A percentile compares a stretch with the other conserved stretches of the same genome.
Evolutionary conservation across 2,888 invertebrate genomes (phyloP).

Genomic region (Ormia ochracea): DNA sequence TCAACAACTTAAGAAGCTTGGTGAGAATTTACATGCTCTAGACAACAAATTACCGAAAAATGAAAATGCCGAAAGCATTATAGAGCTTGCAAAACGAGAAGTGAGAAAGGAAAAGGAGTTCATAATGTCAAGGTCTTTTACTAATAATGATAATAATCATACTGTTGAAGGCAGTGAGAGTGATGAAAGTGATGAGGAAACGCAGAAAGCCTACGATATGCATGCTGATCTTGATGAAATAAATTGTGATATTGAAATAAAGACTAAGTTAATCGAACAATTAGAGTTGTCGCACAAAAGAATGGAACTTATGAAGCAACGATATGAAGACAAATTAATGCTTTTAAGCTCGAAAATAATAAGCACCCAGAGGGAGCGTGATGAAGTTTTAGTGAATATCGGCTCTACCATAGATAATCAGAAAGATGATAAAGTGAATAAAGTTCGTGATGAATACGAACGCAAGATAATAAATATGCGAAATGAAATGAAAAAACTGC

Average conservation of each 20-base stretch:
- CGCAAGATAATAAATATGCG: constrained; percentile 89
- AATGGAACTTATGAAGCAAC: constrained; percentile 88
- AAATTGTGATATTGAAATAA: constrained; percentile 95
- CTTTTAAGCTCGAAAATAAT: constrained; percentile 90
- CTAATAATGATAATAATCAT: constrained; percentile 79
- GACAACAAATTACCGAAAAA: constrained; percentile 3
- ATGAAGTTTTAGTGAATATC: constrained; percentile 85
- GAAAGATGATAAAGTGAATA: constrained; percentile 82
- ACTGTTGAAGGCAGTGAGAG: constrained; percentile 80
- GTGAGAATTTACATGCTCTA: not conserved
- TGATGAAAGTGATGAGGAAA: constrained; percentile 78
- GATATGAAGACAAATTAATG: constrained; percentile 94
- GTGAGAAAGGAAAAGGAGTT: constrained; percentile 82
- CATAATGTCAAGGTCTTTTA: constrained; percentile 75
- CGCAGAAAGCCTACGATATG: constrained; percentile 78
- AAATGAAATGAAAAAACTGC: constrained; percentile 88
- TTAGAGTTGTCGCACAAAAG: constrained; percentile 92
- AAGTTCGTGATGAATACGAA: constrained; percentile 93
- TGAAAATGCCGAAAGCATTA: constrained; percentile 76
- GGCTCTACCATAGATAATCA: constrained; percentile 67
- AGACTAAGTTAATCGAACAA: constrained; percentile 95
- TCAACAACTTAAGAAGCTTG: constrained; percentile 82
- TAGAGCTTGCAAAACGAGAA: constrained; percentile 89
- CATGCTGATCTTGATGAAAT: constrained; percentile 91
- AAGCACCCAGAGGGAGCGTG: constrained; percentile 92